These are phyloP conservation scores for Blastomussa wellsi DNA, from an alignment of 92 coral and sea anemone species.

Conservation along the genomic window DNA sequence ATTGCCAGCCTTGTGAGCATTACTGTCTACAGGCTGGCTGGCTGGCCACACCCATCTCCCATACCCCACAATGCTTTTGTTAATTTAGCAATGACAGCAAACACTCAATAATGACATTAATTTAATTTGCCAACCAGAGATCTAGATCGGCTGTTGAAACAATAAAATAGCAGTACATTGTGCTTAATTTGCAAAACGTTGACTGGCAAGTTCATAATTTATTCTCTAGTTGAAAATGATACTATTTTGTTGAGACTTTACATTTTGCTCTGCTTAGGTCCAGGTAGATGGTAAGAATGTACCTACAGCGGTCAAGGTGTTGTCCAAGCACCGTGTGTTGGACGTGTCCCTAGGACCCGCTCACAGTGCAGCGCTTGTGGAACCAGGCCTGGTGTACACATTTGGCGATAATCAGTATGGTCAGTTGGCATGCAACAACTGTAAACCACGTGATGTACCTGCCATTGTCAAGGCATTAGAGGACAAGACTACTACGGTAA, in stretches of 20 bases:
- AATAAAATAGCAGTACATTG: background rate
- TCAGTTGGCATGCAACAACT: conserved; percentile 88
- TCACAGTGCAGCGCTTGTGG: conserved; percentile 96
- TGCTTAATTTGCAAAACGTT: background rate
- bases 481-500: conserved; percentile 82
- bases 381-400: conserved; percentile 94
- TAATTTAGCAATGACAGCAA: too few species aligned
- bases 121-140: too few species aligned
- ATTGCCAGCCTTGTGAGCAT: too few species aligned
- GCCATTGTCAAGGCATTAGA: conserved; percentile 85
- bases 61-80: too few species aligned
- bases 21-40: too few species aligned
- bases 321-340: conserved; percentile 90
- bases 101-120: too few species aligned
- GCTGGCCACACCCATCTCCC: too few species aligned
- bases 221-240: background rate
- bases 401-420: conserved; percentile 93
- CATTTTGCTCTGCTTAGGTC: conserved; percentile 39
- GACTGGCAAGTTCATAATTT: background rate
- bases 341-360: conserved; percentile 92
- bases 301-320: conserved; percentile 92
- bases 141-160: background rate
- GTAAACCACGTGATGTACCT: conserved; percentile 92
- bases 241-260: background rate
- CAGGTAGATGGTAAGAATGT: conserved; percentile 92